Base-by-base conservation (phyloP, 2,113 vertebrate species). In the Lophochroa leadbeateri region DNA sequence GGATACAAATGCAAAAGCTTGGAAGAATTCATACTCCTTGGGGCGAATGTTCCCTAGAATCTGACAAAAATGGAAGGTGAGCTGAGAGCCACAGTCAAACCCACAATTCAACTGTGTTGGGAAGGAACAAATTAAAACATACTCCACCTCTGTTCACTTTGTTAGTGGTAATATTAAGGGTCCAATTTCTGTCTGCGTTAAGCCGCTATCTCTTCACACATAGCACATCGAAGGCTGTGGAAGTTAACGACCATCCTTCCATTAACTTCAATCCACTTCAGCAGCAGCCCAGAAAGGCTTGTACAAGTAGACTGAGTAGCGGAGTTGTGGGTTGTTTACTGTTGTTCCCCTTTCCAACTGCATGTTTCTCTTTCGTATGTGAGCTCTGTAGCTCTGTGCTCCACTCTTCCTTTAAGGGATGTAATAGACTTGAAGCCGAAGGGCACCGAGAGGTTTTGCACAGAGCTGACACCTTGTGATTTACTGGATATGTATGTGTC, bases 311-410 rank as follows among this genome's bases (percentile, higher is more conserved):
- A 58, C 17, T 8, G 27, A 76, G n/a, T 8, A 75, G 69, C 0
- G 0, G 63, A 89, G 80, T 37, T 37, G 21, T 15, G 69, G 47
- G 29, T 4, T 79, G 9, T 63, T 67, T 81, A 46, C 24, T 64
- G 37, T 50, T 37, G 39, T 5, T 7, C 44, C 58, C 61, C 41
- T 82, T 67, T 72, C 47, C 3, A 1, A 52, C 20, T 29, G 43
- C 19, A 46, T 1, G 10, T 24, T 27, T 76, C n/a, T 58, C 39
- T 72, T 63, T 27, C 50, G 47, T 7, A 16, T 24, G 10, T 1
- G 5, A 84, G 44, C 13, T 72, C 25, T 0, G 3, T 5, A 6
- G 35, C 14, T 60, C 29, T 25, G 44, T 3, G 2, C 7, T 58
- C 25, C n/a, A 19, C 24, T 60, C 21, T 44, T 83, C 50, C 69